Evolutionary conservation across 2,113 vertebrate genomes (phyloP).

Genomic region (Leuciscus idus): DNA sequence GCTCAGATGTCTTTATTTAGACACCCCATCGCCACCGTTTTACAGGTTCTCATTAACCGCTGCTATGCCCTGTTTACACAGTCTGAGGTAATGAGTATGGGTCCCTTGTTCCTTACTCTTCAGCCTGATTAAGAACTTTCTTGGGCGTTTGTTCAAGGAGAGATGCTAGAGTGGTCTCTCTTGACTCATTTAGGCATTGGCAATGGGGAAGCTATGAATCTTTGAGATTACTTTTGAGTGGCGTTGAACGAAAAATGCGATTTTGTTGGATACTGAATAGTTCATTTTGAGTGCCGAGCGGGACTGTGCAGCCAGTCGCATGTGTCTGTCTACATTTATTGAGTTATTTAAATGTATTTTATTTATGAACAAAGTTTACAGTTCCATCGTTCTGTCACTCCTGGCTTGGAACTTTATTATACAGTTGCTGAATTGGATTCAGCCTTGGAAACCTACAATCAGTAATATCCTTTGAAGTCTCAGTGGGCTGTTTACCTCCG

Average conservation of each 20-base stretch:
- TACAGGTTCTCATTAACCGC: constrained; percentile 44
- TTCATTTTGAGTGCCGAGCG: background rate
- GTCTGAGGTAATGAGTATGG: constrained; percentile 27
- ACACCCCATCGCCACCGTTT: constrained; percentile 26
- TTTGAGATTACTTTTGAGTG: background rate
- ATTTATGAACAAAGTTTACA: constrained; percentile 20
- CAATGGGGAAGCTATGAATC: background rate
- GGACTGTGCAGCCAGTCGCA: background rate
- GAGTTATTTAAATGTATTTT: background rate
- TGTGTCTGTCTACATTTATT: background rate
- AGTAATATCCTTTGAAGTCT: background rate
- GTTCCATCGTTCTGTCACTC: background rate
- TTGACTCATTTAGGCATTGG: constrained; percentile 1
- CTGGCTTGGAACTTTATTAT: background rate
- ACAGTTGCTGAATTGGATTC: background rate
- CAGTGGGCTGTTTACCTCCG: background rate
- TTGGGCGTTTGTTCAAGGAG: background rate
- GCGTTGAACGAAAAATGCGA: background rate
- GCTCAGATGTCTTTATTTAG: constrained; percentile 6
- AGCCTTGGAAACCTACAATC: background rate
- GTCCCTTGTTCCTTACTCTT: constrained; percentile 6
- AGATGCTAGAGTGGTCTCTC: background rate
- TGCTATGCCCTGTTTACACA: constrained; percentile 1
- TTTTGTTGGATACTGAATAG: background rate
- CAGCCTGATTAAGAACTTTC: constrained; percentile 4